Conservation (phyloP, 2,888 invertebrate species). For the Lasioglossum zephyrum region DNA sequence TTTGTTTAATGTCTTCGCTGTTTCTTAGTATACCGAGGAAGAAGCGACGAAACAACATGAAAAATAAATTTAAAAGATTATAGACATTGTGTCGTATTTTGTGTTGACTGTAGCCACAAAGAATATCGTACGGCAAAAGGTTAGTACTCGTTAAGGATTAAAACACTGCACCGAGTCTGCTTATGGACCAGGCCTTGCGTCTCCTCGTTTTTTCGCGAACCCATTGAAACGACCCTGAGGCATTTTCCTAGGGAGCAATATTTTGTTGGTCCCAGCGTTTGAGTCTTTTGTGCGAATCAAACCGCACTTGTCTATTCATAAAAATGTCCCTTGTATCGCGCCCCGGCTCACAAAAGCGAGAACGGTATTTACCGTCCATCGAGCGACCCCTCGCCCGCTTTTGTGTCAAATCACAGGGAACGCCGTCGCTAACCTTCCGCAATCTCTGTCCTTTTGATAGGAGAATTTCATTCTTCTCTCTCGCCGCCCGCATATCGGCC, state of each 20-base stretch:
- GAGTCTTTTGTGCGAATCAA: constrained; percentile 27
- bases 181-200: not conserved
- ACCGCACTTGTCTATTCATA: constrained; percentile 44
- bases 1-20: too few species aligned
- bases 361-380: constrained; percentile 44
- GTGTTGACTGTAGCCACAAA: not conserved
- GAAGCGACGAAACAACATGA: too few species aligned
- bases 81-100: too few species aligned
- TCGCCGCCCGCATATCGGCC: constrained; percentile 29
- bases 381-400: constrained; percentile 45
- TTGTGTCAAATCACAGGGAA: constrained; percentile 36
- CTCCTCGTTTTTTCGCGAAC: not conserved
- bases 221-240: not conserved
- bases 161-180: not conserved
- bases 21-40: too few species aligned
- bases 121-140: not conserved
- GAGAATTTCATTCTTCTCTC: constrained; percentile 38
- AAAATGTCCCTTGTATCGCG: constrained; percentile 34
- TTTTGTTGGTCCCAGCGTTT: constrained; percentile 8
- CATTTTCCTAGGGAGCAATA: not conserved
- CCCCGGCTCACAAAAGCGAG: constrained; percentile 5
- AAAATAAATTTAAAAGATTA: too few species aligned
- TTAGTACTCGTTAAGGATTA: not conserved
- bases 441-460: constrained; percentile 38
- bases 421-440: constrained; percentile 32